Evolutionary conservation across 2,888 invertebrate species (phyloP), one percentile per base, ranked within the genome.

Genomic region (Aromia moschata): DNA sequence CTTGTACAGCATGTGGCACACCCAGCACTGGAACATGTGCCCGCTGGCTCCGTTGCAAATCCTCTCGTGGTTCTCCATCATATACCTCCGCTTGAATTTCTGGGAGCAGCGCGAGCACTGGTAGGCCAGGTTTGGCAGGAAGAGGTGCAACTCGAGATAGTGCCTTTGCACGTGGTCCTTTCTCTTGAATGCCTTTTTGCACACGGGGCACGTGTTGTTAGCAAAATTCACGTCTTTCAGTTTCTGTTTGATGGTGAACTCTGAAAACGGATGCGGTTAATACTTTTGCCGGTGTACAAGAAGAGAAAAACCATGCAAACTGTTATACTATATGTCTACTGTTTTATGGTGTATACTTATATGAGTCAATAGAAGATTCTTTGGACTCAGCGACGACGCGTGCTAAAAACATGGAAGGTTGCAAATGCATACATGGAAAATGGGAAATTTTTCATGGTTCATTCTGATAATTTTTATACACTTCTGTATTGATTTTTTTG

Each of bases 111-210:
- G 56, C 3, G 33, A 31, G 49, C 71, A 71, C 2, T 55, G 36
- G 57, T 46, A 71, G 10, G 61, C 68, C n/a, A 64, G 49, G 17
- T 63, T 68, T 37, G 65, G 60, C 10, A 57, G 52, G 12, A 56
- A 37, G 31, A 70, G 11, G 18, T 58, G 58, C 12, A 47, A 16
- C 18, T 58, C 58, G 31, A 58, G 15, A 20, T 58, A 58, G 30
- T 58, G 58, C 2, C 58, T 40, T 12, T 58, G 58, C 2, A 58
- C 58, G 43, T 73, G 70, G 46, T 68, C 65, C 53, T 74, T 74
- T 45, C 71, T 65, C 45, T 72, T 72, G 56, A 74, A 76, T 30
- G 44, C 56, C 56, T 67, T 67, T 10, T 51, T 41, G 57, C 76
- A 76, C 30, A 65, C 46, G 3, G 65, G 69, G 52, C 71, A 71